A percentile compares a stretch with the other conserved stretches of the same genome.
Evolutionary conservation across 2,113 vertebrate species (phyloP).

Genomic region (Embiotoca jacksoni): DNA sequence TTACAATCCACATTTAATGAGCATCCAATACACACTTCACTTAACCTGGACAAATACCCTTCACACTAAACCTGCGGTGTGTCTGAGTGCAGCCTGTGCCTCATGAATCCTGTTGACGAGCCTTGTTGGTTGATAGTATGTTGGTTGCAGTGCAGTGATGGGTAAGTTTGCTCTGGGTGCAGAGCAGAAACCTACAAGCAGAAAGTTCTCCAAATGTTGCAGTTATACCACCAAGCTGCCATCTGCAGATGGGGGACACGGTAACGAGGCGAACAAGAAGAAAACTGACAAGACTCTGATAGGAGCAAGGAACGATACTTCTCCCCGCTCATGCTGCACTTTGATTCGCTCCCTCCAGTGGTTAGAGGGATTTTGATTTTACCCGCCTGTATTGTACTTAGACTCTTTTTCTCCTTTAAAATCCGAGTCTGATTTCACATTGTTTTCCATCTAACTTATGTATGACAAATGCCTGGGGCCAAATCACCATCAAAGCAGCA

Average conservation of each 20-base stretch:
- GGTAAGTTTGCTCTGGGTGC: constrained; percentile 2
- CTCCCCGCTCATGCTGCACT: constrained; percentile 83
- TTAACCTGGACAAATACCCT: constrained; percentile 19
- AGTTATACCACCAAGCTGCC: constrained; percentile 32
- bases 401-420: constrained; percentile 78
- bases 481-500: constrained; percentile 87
- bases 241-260: constrained; percentile 76
- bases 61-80: constrained; percentile 15
- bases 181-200: constrained; percentile 37
- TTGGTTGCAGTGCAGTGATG: constrained; percentile 12
- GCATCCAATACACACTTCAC: constrained; percentile 7
- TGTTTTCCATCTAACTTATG: constrained; percentile 91
- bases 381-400: constrained; percentile 85
- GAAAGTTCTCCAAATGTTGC: constrained; percentile 43
- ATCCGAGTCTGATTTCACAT: constrained; percentile 86
- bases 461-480: constrained; percentile 89
- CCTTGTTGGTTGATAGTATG: constrained; percentile 39
- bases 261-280: constrained; percentile 84
- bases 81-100: constrained; percentile 29
- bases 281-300: constrained; percentile 87
- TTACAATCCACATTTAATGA: constrained; percentile 16
- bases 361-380: constrained; percentile 87
- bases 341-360: constrained; percentile 91
- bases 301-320: constrained; percentile 75
- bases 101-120: constrained; percentile 41